Evolutionary conservation across 2,888 invertebrate species (phyloP).

Genomic region (Pyrrhia umbra): DNA sequence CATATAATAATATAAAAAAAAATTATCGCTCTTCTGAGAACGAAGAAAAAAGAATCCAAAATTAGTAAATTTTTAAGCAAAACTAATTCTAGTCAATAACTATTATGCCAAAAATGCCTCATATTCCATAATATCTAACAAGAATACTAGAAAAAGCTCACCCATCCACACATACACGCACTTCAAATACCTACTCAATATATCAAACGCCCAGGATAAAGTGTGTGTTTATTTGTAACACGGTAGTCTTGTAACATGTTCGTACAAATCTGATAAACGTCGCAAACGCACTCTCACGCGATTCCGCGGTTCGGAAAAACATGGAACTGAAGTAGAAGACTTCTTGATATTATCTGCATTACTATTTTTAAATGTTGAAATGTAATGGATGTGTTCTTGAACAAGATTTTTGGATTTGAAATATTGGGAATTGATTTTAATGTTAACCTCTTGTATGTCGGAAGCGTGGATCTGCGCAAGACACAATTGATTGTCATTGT

Average conservation of each 20-base stretch:
- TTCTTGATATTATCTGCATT: slow-evolving; percentile 49
- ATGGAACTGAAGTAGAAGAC: slow-evolving; percentile 50
- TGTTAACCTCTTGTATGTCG: neutral
- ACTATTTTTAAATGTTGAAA: slow-evolving; percentile 50
- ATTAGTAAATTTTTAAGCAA: neutral
- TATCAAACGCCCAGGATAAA: slow-evolving; percentile 68
- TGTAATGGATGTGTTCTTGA: slow-evolving; percentile 19
- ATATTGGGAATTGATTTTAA: neutral
- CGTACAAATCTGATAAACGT: slow-evolving; percentile 79
- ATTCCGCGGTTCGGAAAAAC: slow-evolving; percentile 68
- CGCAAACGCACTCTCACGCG: slow-evolving; percentile 73
- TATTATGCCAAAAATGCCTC: no score
- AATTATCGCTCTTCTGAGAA: no score
- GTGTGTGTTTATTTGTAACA: slow-evolving; percentile 75
- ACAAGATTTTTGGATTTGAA: neutral
- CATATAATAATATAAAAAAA: no score
- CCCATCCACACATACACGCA: slow-evolving; percentile 51
- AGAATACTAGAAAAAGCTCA: slow-evolving; percentile 17
- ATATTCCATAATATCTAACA: neutral
- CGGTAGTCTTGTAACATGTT: slow-evolving; percentile 78
- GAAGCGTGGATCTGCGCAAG: no score
- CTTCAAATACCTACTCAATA: slow-evolving; percentile 53
- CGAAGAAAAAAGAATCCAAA: neutral
- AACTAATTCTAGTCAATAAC: no score
- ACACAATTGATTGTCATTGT: no score